These are phyloP conservation scores for Cactoblastis cactorum DNA, from an alignment of 2,888 invertebrate genomes.

Conservation along the genomic window DNA sequence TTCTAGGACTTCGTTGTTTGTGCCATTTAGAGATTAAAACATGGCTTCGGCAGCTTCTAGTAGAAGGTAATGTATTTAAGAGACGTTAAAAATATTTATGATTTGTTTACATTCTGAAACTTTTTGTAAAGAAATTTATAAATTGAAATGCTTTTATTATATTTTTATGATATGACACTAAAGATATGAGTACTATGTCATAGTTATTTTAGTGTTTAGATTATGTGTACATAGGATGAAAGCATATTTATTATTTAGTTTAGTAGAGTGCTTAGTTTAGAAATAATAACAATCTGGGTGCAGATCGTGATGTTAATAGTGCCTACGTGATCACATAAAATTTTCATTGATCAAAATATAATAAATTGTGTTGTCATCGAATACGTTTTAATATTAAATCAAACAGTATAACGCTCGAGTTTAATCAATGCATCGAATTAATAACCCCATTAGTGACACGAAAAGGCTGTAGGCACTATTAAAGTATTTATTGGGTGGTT, in stretches of 20 bases:
- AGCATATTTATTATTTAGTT: slow-evolving; percentile 22
- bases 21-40: no score
- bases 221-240: slow-evolving; percentile 21
- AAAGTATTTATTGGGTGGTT: slow-evolving; percentile 24
- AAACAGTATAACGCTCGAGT: neutral
- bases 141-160: neutral
- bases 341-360: neutral
- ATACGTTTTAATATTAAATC: no score
- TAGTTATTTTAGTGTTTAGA: slow-evolving; percentile 18
- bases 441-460: slow-evolving; percentile 4
- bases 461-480: slow-evolving; percentile 23
- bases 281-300: slow-evolving; percentile 14
- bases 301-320: slow-evolving; percentile 13
- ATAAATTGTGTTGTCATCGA: neutral
- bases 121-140: neutral
- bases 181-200: slow-evolving; percentile 18
- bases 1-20: no score
- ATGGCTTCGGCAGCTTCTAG: no score
- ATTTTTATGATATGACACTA: neutral
- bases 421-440: slow-evolving; percentile 17
- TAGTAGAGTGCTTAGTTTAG: slow-evolving; percentile 18
- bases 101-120: neutral
- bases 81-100: no score
- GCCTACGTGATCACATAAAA: slow-evolving; percentile 1
- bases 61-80: no score